Evolutionary conservation across 2,113 vertebrate species (phyloP).

Genomic region (Probosciger aterrimus): DNA sequence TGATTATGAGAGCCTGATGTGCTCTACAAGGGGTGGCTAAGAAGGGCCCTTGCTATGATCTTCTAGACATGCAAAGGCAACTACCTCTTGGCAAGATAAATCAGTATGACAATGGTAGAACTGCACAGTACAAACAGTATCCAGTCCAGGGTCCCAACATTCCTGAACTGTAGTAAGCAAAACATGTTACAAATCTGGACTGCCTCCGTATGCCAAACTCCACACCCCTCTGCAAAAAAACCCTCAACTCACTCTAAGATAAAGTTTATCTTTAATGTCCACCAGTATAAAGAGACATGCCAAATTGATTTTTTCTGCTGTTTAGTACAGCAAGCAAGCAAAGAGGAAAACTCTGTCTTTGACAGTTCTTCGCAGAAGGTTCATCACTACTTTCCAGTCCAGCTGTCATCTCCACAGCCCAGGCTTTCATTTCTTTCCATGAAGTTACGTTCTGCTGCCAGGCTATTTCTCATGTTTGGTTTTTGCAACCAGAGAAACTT

Average conservation of each 20-base stretch:
- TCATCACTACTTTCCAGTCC: neutral
- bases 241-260: neutral
- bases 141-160: neutral
- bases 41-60: neutral
- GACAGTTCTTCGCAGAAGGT: neutral
- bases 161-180: neutral
- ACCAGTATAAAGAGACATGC: neutral
- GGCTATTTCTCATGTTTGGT: neutral
- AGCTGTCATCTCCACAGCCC: neutral
- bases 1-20: neutral
- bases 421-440: neutral
- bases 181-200: neutral
- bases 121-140: neutral
- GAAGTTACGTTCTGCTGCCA: neutral
- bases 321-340: neutral
- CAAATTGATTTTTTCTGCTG: neutral
- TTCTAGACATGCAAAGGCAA: neutral
- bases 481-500: neutral
- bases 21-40: neutral
- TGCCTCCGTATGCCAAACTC: neutral
- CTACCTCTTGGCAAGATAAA: neutral
- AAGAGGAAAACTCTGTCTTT: neutral
- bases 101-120: neutral
- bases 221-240: neutral
- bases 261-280: neutral